Evolutionary conservation across 2,113 vertebrate genomes (phyloP).

Genomic region (Prinia subflava): DNA sequence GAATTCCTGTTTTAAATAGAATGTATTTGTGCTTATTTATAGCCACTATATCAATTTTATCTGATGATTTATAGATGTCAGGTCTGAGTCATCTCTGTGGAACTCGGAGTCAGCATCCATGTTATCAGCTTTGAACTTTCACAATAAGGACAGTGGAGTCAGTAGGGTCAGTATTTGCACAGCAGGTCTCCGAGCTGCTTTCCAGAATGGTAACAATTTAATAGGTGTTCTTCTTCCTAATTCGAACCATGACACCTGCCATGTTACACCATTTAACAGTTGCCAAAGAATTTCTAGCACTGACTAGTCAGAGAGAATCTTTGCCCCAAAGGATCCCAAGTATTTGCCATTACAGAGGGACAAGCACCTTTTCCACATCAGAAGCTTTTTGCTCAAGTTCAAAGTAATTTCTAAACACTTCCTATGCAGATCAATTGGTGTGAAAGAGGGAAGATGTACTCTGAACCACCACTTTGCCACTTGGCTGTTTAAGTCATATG

Average conservation of each 20-base stretch:
- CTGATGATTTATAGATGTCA: conserved; percentile 4
- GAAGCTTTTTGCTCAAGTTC: neutral
- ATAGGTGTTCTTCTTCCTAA: neutral
- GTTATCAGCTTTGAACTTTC: conserved; percentile 1
- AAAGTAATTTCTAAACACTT: neutral
- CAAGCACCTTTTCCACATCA: neutral
- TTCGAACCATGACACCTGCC: neutral
- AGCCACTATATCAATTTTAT: neutral
- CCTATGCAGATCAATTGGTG: neutral
- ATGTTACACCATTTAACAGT: neutral
- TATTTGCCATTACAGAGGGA: neutral
- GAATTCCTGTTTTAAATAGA: neutral
- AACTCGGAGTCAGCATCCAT: neutral
- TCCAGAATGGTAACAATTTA: neutral
- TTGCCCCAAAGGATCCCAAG: neutral
- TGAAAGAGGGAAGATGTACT: neutral
- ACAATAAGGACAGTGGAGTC: neutral
- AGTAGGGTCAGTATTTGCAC: neutral
- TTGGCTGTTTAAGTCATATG: neutral
- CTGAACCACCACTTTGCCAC: neutral
- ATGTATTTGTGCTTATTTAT: neutral
- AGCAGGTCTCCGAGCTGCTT: neutral
- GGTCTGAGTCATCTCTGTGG: neutral
- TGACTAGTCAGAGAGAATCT: neutral
- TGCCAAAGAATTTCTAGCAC: neutral